Percentiles rank a stretch among this genome's conserved stretches.
These are phyloP conservation scores for Chamaea fasciata DNA, from an alignment of 2,113 vertebrate species.

Conservation along the genomic window DNA sequence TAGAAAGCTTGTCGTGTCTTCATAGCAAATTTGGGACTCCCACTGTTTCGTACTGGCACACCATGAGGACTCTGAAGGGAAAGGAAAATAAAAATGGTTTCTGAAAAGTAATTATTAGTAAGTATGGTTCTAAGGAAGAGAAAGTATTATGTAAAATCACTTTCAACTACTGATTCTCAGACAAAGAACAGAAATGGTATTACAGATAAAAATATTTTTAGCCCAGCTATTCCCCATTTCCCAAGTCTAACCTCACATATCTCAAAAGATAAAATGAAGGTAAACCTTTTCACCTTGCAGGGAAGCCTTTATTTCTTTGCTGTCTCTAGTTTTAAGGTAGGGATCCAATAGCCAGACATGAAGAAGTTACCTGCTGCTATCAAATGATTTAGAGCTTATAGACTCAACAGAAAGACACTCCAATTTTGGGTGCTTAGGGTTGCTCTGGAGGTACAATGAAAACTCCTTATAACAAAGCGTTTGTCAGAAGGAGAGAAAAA, in stretches of 20 bases:
- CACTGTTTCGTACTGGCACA: conserved; percentile 83
- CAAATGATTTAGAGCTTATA: background rate
- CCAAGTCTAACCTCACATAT: background rate
- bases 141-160: background rate
- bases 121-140: background rate
- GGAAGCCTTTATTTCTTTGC: background rate
- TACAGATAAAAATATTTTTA: background rate
- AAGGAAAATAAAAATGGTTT: background rate
- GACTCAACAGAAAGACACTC: background rate
- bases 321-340: background rate
- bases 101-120: background rate
- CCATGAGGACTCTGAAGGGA: conserved; percentile 87
- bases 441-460: background rate
- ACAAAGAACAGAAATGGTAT: background rate
- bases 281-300: background rate
- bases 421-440: background rate
- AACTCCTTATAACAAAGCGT: background rate
- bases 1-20: conserved; percentile 97
- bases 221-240: background rate
- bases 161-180: background rate
- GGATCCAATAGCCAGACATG: background rate
- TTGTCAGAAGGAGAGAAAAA: background rate
- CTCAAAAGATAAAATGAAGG: background rate
- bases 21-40: conserved; percentile 95
- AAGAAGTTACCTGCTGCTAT: background rate